phyloP scores from a whole-genome alignment of 1,140 invertebrate genomes.

The Hormaphis cornu region DNA sequence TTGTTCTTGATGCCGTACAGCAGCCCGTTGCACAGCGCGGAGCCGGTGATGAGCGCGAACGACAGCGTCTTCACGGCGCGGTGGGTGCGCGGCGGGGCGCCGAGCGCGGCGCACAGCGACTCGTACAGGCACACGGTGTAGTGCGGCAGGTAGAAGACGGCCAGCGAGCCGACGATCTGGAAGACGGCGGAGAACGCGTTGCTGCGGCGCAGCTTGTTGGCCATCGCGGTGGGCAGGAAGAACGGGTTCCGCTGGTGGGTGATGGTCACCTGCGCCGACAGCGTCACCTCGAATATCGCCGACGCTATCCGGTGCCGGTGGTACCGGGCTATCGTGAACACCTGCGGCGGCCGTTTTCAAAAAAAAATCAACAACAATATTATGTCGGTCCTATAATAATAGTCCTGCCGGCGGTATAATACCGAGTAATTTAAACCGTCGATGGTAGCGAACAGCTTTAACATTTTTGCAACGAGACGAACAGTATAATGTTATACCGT shows the following conservation, averaged over 20 bases:
- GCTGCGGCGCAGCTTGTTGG: conserved; percentile 49
- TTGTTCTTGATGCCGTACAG: conserved; percentile 68
- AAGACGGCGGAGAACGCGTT: conserved; percentile 58
- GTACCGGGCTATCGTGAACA: conserved; percentile 67
- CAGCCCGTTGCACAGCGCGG: conserved; percentile 62
- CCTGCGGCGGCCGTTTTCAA: conserved; percentile 40
- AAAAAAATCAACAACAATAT: conserved; percentile 35
- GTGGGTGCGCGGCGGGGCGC: not conserved
- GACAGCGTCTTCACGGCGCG: conserved; percentile 49
- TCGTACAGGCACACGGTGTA: conserved; percentile 56
- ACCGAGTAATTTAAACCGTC: not conserved
- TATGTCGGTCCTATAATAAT: not conserved
- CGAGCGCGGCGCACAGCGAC: conserved; percentile 43
- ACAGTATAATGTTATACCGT: too few species aligned
- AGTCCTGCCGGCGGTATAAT: too few species aligned
- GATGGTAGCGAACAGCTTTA: too few species aligned
- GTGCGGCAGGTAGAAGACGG: conserved; percentile 63
- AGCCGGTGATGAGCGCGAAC: conserved; percentile 50
- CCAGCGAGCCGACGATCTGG: conserved; percentile 55
- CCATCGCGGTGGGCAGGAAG: conserved; percentile 44
- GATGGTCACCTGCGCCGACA: conserved; percentile 72
- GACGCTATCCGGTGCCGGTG: conserved; percentile 73
- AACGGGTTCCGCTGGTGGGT: conserved; percentile 69
- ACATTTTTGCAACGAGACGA: too few species aligned
- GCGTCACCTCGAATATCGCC: conserved; percentile 71